A percentile compares a stretch with the other conserved stretches of the same genome.
phyloP scores from a whole-genome alignment of 2,888 invertebrate genomes.

The Callimorpha dominula region DNA sequence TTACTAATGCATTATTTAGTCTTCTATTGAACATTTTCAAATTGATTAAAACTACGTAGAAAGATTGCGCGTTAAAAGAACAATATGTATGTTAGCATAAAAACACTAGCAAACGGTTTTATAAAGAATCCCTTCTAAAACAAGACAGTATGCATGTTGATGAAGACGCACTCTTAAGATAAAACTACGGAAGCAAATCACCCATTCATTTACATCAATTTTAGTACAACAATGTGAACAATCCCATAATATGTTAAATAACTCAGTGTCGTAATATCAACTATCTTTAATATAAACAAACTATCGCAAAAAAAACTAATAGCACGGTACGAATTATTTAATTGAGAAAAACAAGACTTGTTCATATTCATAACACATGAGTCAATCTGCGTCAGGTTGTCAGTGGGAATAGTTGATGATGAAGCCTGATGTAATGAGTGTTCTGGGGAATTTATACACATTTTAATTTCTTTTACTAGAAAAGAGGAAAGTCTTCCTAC shows the following conservation, averaged over 20 bases:
- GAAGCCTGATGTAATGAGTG: not conserved
- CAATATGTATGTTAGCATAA: too few species aligned
- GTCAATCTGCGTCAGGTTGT: constrained; percentile 1
- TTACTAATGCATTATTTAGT: too few species aligned
- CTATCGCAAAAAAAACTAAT: constrained; percentile 12
- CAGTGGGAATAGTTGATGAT: constrained; percentile 9
- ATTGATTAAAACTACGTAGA: too few species aligned
- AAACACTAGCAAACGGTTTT: too few species aligned
- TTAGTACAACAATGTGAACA: not conserved
- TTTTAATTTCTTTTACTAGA: not conserved
- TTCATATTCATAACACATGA: constrained; percentile 15
- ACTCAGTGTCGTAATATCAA: not conserved
- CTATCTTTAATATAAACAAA: not conserved
- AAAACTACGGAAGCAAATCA: not conserved
- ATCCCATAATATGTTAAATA: not conserved
- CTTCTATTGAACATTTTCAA: too few species aligned
- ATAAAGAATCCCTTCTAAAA: too few species aligned
- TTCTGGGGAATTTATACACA: not conserved
- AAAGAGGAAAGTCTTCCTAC: constrained; percentile 8
- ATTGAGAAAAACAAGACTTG: constrained; percentile 2
- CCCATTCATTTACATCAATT: not conserved
- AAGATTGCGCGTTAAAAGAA: too few species aligned
- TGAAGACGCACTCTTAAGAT: too few species aligned
- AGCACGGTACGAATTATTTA: not conserved
- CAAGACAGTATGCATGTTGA: too few species aligned